These are phyloP conservation scores for Hydropotes inermis DNA, from an alignment of 2,113 vertebrate species.

Conservation along the genomic window DNA sequence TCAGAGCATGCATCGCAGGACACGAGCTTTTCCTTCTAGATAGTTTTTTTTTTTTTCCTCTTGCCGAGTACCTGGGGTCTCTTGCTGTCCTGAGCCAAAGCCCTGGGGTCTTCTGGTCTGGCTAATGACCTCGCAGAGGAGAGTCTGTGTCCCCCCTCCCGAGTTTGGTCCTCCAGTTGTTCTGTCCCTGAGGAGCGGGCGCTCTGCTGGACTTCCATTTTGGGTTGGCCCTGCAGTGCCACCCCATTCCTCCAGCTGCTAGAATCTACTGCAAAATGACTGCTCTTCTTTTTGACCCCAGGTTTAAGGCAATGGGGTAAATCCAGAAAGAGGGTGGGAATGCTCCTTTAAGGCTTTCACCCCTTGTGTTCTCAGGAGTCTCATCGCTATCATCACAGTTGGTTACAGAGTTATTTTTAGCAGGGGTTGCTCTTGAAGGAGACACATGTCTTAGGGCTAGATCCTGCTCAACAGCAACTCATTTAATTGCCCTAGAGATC, in stretches of 20 bases:
- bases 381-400: not conserved
- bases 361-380: not conserved
- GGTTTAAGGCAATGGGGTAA: too few relatives aligned
- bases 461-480: not conserved
- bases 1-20: not conserved
- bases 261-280: not conserved
- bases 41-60: not conserved
- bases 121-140: not conserved
- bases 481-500: not conserved
- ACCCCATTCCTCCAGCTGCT: not conserved
- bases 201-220: fast-evolving
- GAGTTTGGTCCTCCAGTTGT: not conserved
- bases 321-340: not conserved
- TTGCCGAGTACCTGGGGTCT: not conserved
- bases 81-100: not conserved
- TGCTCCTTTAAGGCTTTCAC: not conserved
- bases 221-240: not conserved
- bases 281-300: not conserved
- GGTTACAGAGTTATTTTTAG: not conserved
- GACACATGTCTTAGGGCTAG: too few relatives aligned
- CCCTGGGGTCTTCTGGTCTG: not conserved
- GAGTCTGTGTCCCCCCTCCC: fast-evolving
- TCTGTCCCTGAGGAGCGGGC: not conserved
- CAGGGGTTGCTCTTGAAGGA: not conserved
- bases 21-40: not conserved